A percentile compares a stretch with the other conserved stretches of the same genome.
phyloP scores from a whole-genome alignment of 2,888 invertebrate species.

The Nesidiocoris tenuis region DNA sequence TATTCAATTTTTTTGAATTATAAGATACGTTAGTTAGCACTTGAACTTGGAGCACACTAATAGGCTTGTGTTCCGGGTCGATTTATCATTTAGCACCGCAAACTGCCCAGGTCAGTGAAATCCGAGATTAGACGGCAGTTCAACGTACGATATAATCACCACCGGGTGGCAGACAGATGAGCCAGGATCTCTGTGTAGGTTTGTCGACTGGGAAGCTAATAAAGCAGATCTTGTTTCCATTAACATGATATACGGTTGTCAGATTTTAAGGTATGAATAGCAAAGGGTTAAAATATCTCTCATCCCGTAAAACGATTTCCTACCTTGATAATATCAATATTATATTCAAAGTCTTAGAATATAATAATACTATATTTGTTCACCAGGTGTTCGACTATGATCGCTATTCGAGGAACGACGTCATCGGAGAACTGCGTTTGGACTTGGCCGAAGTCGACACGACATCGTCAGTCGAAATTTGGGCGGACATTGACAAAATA shows the following conservation, averaged over 20 bases:
- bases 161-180: not conserved
- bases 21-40: too few relatives aligned
- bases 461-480: constrained; percentile 74
- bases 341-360: too few relatives aligned
- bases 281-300: too few relatives aligned
- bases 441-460: constrained; percentile 76
- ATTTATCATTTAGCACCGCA: not conserved
- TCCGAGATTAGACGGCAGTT: not conserved
- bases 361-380: not conserved
- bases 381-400: constrained; percentile 61
- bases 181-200: too few relatives aligned
- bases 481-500: constrained; percentile 82
- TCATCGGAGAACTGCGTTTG: constrained; percentile 80
- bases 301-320: too few relatives aligned
- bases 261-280: too few relatives aligned
- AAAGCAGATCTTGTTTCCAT: too few relatives aligned
- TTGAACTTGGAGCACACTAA: too few relatives aligned
- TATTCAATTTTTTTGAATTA: too few relatives aligned
- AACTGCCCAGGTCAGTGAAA: not conserved
- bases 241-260: too few relatives aligned
- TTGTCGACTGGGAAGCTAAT: too few relatives aligned
- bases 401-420: constrained; percentile 82
- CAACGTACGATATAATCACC: not conserved
- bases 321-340: too few relatives aligned
- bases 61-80: not conserved